Base-by-base conservation (phyloP, 1,140 invertebrate genomes). In the Lepidurus packardi region DNA sequence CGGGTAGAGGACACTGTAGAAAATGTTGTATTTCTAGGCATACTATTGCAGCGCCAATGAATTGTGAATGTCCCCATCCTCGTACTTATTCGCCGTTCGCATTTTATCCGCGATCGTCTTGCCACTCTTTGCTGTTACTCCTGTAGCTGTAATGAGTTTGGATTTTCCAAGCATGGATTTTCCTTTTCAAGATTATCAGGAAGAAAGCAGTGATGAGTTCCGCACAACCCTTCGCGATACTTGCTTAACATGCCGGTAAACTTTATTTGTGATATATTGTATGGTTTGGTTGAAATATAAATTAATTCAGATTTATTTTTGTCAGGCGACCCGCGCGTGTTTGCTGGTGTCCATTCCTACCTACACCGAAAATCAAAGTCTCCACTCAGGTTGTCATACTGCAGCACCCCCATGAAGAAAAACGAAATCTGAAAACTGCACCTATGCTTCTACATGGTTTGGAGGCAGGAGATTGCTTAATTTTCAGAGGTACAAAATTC, bases 331-430 rank as follows among this genome's bases (percentile, higher is more conserved):
- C 95, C 11, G 82, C 85, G n/a, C 89, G 87, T 73, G 95, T 96
- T 43, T 98, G 95, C 84, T 97, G 94, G 93, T 97, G 95, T 85
- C 87, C 89, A 41, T 92, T 90, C 73, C 85, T 97, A 78, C 93
- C 94, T 13, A 85, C 88, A 78, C 86, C 89, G 77, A 90, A 88
- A 34, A 81, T 96, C 8, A 83, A 85, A 74, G 90, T 92, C 10
- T 84, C 86, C 78, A 93, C 91, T 76, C 89, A 87, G 82, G 86
- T 97, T 73, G 90, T 95, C 79, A 88, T 97, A 78, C 86, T 98
- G 3, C 95, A 97, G 84, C 95, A 98, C 88, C 95, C 95, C 16
- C 94, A 93, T 80, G 95, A 98, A 88, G 93, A 95, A 82, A 94
- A 94, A 85, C 87, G 95, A 81, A 92, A 93, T 82, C 86, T 98